Conservation (phyloP, 2,113 vertebrate species). For the Gymnocephalus cernua region DNA sequence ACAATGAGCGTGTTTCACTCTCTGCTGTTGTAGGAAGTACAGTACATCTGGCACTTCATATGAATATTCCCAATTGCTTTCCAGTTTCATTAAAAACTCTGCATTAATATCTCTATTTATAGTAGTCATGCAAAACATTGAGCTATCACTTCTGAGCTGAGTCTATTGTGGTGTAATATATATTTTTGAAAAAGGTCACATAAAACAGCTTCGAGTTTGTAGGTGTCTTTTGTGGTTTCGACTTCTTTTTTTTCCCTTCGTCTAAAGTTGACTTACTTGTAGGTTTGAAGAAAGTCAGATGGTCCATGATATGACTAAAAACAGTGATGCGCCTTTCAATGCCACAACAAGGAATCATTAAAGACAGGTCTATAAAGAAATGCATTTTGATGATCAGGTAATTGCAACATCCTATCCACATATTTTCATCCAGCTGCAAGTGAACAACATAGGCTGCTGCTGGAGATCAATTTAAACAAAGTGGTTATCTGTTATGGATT, state of each 20-base stretch:
- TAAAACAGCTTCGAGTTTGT: neutral
- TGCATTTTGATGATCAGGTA: neutral
- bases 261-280: neutral
- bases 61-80: neutral
- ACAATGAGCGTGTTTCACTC: neutral
- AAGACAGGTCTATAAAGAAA: neutral
- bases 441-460: neutral
- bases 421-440: neutral
- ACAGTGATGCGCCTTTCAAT: no score
- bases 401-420: neutral
- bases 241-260: neutral
- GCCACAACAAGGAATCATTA: neutral
- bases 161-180: neutral
- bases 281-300: neutral
- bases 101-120: neutral
- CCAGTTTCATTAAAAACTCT: neutral
- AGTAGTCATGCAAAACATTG: neutral
- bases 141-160: neutral
- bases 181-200: slow-evolving; percentile 5
- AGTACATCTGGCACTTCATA: neutral
- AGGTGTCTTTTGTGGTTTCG: slow-evolving; percentile 3
- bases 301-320: neutral
- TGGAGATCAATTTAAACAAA: neutral
- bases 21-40: neutral
- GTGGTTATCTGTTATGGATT: neutral